Conservation (phyloP, 2,797 vertebrate genomes). For the Hapalemur alaotrensis region DNA sequence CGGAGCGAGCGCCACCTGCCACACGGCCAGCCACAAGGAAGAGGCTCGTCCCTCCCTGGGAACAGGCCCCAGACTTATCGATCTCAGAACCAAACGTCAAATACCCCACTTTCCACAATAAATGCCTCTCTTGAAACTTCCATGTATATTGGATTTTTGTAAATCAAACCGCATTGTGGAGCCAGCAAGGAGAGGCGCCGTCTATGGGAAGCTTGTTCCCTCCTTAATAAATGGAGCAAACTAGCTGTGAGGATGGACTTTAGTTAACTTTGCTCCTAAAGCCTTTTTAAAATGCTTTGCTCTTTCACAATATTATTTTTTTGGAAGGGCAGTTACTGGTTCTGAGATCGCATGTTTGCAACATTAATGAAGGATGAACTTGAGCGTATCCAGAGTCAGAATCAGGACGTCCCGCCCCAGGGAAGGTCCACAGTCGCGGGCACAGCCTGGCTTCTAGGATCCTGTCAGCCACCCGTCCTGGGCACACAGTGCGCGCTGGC, state of each 20-base stretch:
- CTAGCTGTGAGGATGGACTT: rapidly evolving
- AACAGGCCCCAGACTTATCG: conserved; percentile 1
- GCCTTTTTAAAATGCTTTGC: rapidly evolving
- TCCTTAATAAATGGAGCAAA: not conserved
- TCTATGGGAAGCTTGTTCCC: not conserved
- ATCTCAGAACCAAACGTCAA: conserved; percentile 52
- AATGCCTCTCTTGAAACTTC: conserved; percentile 62
- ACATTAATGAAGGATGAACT: rapidly evolving
- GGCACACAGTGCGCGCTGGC: rapidly evolving
- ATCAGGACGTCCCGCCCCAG: rapidly evolving
- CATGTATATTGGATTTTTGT: conserved; percentile 69
- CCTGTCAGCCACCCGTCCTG: rapidly evolving
- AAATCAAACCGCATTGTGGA: conserved; percentile 55
- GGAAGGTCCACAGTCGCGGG: not conserved
- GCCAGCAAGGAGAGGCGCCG: not conserved
- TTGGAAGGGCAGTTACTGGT: rapidly evolving
- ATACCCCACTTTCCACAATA: conserved; percentile 40
- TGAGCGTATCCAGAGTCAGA: rapidly evolving
- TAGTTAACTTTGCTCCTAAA: rapidly evolving
- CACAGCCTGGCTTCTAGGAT: rapidly evolving
- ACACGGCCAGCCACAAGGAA: rapidly evolving
- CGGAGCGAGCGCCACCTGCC: rapidly evolving
- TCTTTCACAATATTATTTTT: not conserved
- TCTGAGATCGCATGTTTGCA: not conserved
- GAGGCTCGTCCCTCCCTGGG: not conserved